phyloP scores from a whole-genome alignment of 1,140 invertebrate species.

The Zaprionus inermis region DNA sequence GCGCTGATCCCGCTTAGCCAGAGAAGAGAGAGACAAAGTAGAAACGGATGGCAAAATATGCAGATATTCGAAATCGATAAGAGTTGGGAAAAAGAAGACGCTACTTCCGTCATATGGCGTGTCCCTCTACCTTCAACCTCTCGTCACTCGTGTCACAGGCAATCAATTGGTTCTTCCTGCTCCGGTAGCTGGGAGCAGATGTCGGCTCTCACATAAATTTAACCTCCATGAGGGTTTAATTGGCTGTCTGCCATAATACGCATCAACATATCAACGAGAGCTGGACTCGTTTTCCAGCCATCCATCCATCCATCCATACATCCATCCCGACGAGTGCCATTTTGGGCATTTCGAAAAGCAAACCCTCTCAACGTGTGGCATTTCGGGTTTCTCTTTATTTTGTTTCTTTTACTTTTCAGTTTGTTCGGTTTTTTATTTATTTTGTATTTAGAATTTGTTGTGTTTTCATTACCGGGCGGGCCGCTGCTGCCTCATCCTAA shows the following conservation, averaged over 20 bases:
- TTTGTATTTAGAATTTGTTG: constrained; percentile 73
- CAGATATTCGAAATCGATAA: background rate
- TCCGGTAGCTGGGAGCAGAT: constrained; percentile 55
- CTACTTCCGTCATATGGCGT: background rate
- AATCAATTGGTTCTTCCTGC: constrained; percentile 18
- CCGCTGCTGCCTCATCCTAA: constrained; percentile 56
- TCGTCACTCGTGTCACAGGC: constrained; percentile 14
- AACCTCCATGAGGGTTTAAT: constrained; percentile 71
- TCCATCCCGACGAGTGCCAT: constrained; percentile 40
- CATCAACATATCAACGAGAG: constrained; percentile 36
- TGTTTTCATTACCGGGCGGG: constrained; percentile 68
- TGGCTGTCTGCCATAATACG: constrained; percentile 63
- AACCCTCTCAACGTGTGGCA: constrained; percentile 33
- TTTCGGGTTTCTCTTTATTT: constrained; percentile 33
- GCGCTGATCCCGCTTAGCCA: constrained; percentile 52
- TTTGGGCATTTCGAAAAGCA: constrained; percentile 16
- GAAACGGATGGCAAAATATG: constrained; percentile 1
- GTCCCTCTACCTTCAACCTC: constrained; percentile 1
- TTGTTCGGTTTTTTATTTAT: constrained; percentile 63
- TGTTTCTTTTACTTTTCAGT: constrained; percentile 47
- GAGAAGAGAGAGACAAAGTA: constrained; percentile 5
- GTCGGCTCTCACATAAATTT: constrained; percentile 65
- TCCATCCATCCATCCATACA: constrained; percentile 18
- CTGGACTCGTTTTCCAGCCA: constrained; percentile 55
- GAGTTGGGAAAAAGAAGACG: background rate